These are phyloP conservation scores for Acanthopagrus latus DNA, from an alignment of 2,797 vertebrate genomes.

Conservation along the genomic window DNA sequence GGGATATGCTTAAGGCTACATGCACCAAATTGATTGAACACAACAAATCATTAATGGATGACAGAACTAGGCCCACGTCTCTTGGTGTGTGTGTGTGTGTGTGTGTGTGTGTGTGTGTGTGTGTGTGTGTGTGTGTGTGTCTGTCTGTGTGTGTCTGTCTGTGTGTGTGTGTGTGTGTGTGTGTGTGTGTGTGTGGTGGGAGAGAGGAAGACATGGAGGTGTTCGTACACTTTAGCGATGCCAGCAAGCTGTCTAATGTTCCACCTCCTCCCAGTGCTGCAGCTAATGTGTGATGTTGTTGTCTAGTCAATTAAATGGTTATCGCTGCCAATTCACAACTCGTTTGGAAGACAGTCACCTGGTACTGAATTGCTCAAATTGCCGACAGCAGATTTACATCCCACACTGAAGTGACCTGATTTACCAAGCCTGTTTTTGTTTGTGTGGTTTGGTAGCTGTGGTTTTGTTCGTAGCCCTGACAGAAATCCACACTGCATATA, in stretches of 20 bases:
- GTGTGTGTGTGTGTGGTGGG: not conserved
- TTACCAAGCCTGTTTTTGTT: constrained; percentile 4
- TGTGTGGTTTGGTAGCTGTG: constrained; percentile 15
- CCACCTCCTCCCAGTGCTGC: constrained; percentile 25
- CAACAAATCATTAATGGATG: constrained; percentile 5
- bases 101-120: not conserved
- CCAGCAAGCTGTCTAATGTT: constrained; percentile 51
- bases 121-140: not conserved
- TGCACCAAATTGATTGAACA: constrained; percentile 23
- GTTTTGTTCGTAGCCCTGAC: constrained; percentile 31
- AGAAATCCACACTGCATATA: constrained; percentile 6
- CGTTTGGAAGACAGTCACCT: constrained; percentile 51
- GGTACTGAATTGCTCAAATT: constrained; percentile 35
- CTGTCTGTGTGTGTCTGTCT: constrained; percentile 1
- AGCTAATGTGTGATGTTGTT: constrained; percentile 48
- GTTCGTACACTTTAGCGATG: constrained; percentile 25
- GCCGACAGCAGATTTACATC: constrained; percentile 27
- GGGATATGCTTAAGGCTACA: constrained; percentile 1
- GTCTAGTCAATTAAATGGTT: constrained; percentile 29
- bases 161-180: not conserved
- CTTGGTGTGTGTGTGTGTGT: constrained; percentile 9
- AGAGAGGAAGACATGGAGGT: constrained; percentile 32
- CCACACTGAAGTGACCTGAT: constrained; percentile 16
- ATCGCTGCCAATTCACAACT: constrained; percentile 35
- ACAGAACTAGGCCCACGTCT: constrained; percentile 19